These are phyloP conservation scores for Latheticus oryzae DNA, from an alignment of 2,888 invertebrate genomes.

Conservation along the genomic window DNA sequence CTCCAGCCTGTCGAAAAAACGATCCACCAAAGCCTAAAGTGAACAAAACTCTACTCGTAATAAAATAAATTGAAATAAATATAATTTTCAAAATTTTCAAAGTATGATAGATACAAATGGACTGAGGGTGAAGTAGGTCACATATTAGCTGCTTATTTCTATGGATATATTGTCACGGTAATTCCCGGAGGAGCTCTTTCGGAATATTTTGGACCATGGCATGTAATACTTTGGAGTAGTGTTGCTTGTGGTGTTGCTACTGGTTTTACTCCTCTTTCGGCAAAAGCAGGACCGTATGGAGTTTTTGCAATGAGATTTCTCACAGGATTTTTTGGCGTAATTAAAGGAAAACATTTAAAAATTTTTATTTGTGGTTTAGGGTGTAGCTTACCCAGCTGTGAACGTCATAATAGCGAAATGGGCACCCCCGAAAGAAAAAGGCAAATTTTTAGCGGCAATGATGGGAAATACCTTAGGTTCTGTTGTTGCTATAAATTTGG, in stretches of 20 bases:
- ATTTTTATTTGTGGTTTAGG: conserved; percentile 60
- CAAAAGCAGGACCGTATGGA: conserved; percentile 68
- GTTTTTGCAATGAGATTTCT: conserved; percentile 69
- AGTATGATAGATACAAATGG: conserved; percentile 45
- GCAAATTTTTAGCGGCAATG: conserved; percentile 77
- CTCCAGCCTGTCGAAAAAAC: not conserved
- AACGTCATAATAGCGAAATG: conserved; percentile 77
- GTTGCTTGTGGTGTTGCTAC: conserved; percentile 48
- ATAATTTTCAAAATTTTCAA: too few relatives aligned
- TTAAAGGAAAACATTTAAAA: not conserved
- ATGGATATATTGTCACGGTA: conserved; percentile 52
- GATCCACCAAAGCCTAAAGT: too few relatives aligned
- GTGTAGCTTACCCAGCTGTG: conserved; percentile 73
- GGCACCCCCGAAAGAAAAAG: conserved; percentile 81
- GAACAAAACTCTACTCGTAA: too few relatives aligned
- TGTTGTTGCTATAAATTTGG: conserved; percentile 76
- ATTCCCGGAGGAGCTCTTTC: conserved; percentile 54
- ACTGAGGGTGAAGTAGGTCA: conserved; percentile 50
- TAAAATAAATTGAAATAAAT: too few relatives aligned
- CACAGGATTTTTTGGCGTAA: conserved; percentile 72
- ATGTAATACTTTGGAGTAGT: conserved; percentile 52
- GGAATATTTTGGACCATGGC: conserved; percentile 53
- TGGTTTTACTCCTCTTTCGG: conserved; percentile 69
- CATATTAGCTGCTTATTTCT: conserved; percentile 53
- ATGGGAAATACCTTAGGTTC: conserved; percentile 81